Evolutionary conservation across 64 coral and sea anemone species (phyloP).

Genomic region (Astreopora myriophthalma): DNA sequence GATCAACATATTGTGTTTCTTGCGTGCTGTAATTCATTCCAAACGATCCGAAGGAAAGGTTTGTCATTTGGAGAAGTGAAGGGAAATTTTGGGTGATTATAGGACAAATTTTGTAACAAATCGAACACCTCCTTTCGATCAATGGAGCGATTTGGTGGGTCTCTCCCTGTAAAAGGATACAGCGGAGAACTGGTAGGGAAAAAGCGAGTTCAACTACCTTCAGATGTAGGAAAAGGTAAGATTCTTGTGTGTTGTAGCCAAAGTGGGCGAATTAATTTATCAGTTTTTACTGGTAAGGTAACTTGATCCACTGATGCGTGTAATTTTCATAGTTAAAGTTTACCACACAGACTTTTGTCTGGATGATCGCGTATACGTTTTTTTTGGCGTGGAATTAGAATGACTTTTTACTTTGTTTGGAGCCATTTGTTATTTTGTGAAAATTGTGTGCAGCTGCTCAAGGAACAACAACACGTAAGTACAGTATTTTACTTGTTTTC

Average conservation of each 20-base stretch:
- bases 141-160: slow-evolving; percentile 60
- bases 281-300: no score
- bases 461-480: no score
- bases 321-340: no score
- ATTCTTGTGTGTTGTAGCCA: background rate
- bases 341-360: no score
- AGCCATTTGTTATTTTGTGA: no score
- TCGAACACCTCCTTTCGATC: background rate
- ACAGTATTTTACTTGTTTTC: no score
- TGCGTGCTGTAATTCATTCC: background rate
- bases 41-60: background rate
- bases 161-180: slow-evolving; percentile 52
- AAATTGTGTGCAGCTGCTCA: no score
- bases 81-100: background rate
- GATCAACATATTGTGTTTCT: background rate
- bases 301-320: no score
- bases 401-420: no score
- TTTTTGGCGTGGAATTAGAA: no score
- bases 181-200: slow-evolving; percentile 44
- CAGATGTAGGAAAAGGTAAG: slow-evolving; percentile 57
- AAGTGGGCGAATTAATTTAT: no score
- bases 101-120: slow-evolving; percentile 4
- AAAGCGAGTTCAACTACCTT: slow-evolving; percentile 68
- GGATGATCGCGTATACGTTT: no score
- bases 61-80: background rate